Conservation (phyloP, 2,113 vertebrate species). For the Vulpes ferrilata region DNA sequence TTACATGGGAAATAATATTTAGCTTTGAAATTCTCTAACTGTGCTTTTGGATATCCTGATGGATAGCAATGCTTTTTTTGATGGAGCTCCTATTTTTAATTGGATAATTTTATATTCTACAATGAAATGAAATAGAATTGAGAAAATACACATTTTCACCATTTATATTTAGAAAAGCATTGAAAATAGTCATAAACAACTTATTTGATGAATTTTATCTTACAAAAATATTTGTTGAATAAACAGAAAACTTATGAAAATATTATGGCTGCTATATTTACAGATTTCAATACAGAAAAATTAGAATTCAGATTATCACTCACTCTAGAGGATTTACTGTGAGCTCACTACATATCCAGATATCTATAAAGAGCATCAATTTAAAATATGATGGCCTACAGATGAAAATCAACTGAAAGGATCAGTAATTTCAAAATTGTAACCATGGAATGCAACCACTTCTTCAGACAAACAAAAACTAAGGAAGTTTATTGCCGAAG, state of each 20-base stretch:
- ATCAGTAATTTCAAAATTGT: not conserved
- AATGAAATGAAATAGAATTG: not conserved
- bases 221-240: not conserved
- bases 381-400: not conserved
- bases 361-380: not conserved
- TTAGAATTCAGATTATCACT: not conserved
- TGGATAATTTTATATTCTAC: not conserved
- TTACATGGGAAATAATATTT: not conserved
- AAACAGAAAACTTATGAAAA: not conserved
- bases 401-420: not conserved
- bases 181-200: not conserved
- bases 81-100: not conserved
- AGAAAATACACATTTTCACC: not conserved
- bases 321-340: not conserved
- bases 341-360: not conserved
- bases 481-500: not conserved
- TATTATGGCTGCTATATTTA: not conserved
- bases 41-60: not conserved
- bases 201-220: not conserved
- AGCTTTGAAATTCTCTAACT: not conserved
- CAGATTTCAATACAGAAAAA: not conserved
- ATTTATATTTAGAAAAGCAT: not conserved
- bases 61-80: not conserved
- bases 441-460: not conserved
- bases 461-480: not conserved